A percentile compares a stretch with the other conserved stretches of the same genome.
Conservation (phyloP, 2,797 vertebrate species). For the Podarcis siculus region DNA sequence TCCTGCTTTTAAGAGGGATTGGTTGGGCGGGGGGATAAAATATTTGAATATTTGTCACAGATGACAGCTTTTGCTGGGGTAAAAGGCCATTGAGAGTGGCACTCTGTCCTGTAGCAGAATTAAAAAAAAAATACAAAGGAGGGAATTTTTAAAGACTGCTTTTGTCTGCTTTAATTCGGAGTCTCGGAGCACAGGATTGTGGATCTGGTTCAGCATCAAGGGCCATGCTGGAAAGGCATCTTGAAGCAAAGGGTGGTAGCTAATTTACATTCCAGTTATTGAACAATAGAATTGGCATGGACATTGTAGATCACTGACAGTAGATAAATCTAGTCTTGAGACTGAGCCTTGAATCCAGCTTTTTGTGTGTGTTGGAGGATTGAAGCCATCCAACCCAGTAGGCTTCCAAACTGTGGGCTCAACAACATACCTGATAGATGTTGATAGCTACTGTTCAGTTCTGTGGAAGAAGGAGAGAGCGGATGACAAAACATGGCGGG, state of each 20-base stretch:
- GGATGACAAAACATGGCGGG: too few species aligned
- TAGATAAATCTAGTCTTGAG: neutral
- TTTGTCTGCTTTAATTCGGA: neutral
- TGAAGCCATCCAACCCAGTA: neutral
- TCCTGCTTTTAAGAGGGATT: slow-evolving; percentile 35
- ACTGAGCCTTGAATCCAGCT: too few species aligned
- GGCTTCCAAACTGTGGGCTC: neutral
- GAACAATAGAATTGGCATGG: neutral
- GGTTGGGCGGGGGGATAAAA: slow-evolving; percentile 32
- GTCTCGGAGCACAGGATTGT: neutral
- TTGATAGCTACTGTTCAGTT: slow-evolving; percentile 40
- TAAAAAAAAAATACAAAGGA: neutral
- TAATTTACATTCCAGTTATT: neutral
- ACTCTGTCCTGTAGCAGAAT: slow-evolving; percentile 15
- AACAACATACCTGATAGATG: neutral
- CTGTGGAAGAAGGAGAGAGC: neutral
- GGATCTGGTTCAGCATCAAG: neutral
- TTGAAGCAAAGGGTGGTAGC: neutral
- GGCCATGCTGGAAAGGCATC: neutral
- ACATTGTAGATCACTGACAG: neutral
- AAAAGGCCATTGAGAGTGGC: neutral
- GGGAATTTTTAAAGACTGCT: neutral
- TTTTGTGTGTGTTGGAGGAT: neutral
- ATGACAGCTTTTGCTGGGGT: slow-evolving; percentile 30
- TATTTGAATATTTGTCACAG: slow-evolving; percentile 1